A percentile compares a stretch with the other conserved stretches of the same genome.
These are phyloP conservation scores for Chrysomela aeneicollis DNA, from an alignment of 2,888 invertebrate species.

Conservation along the genomic window DNA sequence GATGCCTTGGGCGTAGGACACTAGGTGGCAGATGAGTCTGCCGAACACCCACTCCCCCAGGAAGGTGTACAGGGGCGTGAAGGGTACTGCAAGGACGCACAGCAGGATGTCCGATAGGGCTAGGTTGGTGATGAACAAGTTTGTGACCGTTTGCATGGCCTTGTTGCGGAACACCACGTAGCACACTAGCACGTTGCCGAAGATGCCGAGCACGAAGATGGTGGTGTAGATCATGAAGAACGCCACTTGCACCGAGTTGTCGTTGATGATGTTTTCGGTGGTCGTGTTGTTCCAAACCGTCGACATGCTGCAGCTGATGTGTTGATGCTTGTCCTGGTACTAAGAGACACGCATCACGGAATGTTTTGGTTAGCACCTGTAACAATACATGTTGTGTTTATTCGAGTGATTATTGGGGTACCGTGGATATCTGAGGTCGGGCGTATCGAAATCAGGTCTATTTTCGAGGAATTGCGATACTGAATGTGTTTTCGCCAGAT, in stretches of 20 bases:
- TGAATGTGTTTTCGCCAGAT: neutral
- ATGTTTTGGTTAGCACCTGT: constrained; percentile 10
- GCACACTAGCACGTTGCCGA: constrained; percentile 91
- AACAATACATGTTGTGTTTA: neutral
- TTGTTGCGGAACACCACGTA: constrained; percentile 92
- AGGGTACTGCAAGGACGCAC: constrained; percentile 92
- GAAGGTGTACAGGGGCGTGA: constrained; percentile 95
- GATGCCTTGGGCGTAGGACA: constrained; percentile 93
- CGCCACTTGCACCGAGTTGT: constrained; percentile 73
- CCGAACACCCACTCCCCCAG: constrained; percentile 95
- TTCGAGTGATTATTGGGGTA: neutral
- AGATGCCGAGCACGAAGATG: constrained; percentile 88
- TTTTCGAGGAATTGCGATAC: neutral
- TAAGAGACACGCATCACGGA: constrained; percentile 9
- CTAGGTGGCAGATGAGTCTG: constrained; percentile 86
- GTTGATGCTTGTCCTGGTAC: constrained; percentile 3
- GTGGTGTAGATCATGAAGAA: constrained; percentile 82
- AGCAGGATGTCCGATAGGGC: constrained; percentile 94
- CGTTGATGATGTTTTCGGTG: constrained; percentile 64
- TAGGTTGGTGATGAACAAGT: constrained; percentile 95
- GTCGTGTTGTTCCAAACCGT: constrained; percentile 31
- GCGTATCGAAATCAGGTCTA: neutral
- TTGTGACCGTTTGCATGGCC: constrained; percentile 98
- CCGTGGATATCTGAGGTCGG: neutral
- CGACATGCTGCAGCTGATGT: constrained; percentile 24